These are phyloP conservation scores for silkworm (Bombyx mori) DNA, from an alignment of 1,140 invertebrate genomes.

Conservation along the genomic window DNA sequence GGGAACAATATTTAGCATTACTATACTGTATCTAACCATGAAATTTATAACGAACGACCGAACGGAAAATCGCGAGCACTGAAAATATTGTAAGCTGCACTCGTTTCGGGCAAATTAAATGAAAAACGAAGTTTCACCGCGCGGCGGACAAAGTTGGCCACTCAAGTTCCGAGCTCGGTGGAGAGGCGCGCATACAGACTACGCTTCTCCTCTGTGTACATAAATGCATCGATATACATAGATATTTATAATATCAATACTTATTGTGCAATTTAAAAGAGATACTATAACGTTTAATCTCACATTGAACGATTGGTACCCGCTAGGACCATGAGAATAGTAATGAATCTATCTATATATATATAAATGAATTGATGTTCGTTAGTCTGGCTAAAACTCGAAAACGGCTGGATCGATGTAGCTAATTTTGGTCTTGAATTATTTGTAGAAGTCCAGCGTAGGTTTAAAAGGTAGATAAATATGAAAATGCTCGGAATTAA, in stretches of 20 bases:
- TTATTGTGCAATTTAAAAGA: background rate
- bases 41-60: slow-evolving; percentile 59
- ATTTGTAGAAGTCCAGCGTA: too few relatives aligned
- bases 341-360: too few relatives aligned
- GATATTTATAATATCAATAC: slow-evolving; percentile 1
- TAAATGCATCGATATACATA: slow-evolving; percentile 20
- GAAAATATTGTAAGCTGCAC: slow-evolving; percentile 65
- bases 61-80: slow-evolving; percentile 49
- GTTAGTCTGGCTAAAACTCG: too few relatives aligned
- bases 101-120: slow-evolving; percentile 66
- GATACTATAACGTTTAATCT: too few relatives aligned
- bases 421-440: too few relatives aligned
- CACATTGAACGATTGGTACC: too few relatives aligned
- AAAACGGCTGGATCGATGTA: too few relatives aligned
- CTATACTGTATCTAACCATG: slow-evolving; percentile 26
- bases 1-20: too few relatives aligned
- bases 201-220: slow-evolving; percentile 25
- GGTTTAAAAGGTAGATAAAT: too few relatives aligned
- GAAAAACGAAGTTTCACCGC: slow-evolving; percentile 61
- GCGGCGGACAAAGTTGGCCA: slow-evolving; percentile 57
- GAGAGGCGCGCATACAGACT: slow-evolving; percentile 36
- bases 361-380: too few relatives aligned
- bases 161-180: slow-evolving; percentile 51
- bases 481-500: too few relatives aligned
- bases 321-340: too few relatives aligned